Base-by-base conservation (phyloP, 1,140 invertebrate species). In the Aethina tumida region DNA sequence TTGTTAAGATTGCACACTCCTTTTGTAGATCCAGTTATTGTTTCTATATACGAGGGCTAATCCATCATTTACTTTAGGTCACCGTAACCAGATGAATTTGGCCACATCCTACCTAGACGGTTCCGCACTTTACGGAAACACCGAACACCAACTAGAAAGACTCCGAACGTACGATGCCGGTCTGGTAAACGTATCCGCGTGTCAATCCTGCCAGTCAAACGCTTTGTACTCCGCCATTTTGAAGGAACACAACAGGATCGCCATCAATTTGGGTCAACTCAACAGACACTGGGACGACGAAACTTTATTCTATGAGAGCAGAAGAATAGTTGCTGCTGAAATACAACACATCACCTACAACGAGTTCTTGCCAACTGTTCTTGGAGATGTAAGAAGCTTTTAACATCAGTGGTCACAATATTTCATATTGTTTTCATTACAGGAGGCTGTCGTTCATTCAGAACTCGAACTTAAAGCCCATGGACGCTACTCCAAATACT, bases 281-380 rank as follows among this genome's bases (percentile, higher is more conserved):
- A 93, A 96, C 58, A 70, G 76, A 0, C 83, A 89, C 55, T 95
- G 90, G 91, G 76, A 81, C 49, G 89, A 93, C 50, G 69, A 84
- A 28, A 74, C 71, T 10, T 50, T 90, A 1, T 92, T 84, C 62
- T 65, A 83, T 40, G 90, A 94, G 60, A 72, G 84, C 10, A 64
- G 77, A 53, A 65, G 81, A 49, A 80, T 89, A 19, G 71, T 93
- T 3, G 74, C 75, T 3, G 84, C 86, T 5, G 62, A 78, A 56
- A 71, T 90, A n/a, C 88, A 93, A 52, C 84, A 91, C 38, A 77
- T 93, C 19, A 87, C 85, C 0, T 81, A 84, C 57, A 84, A 83
- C 41, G 88, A 92, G 57, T 92, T 81, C 60, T 61, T 92, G 17
- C 85, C 86, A 0, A 75, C 81, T 20, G 68, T 92, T 2, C 52